phyloP scores from a whole-genome alignment of 2,888 invertebrate species.

The Axea sp. region DNA sequence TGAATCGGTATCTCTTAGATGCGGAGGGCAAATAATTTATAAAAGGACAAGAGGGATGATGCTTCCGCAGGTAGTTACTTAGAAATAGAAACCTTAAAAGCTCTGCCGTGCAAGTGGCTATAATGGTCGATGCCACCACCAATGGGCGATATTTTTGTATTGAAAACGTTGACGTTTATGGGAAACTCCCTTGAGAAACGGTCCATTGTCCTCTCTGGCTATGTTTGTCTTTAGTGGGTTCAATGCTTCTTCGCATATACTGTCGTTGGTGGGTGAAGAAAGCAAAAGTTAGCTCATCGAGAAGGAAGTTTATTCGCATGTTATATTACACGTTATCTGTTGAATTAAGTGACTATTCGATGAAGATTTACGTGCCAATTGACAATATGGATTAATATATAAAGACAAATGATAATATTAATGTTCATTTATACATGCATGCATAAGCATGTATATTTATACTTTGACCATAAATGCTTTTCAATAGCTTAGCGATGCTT shows the following conservation, averaged over 20 bases:
- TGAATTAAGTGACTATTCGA: constrained; percentile 48
- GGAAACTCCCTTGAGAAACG: constrained; percentile 61
- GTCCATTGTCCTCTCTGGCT: constrained; percentile 60
- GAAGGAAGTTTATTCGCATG: constrained; percentile 46
- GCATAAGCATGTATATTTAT: no score
- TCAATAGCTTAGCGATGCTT: not conserved
- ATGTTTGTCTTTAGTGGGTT: constrained; percentile 58
- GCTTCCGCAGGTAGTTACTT: constrained; percentile 60
- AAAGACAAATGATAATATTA: constrained; percentile 59
- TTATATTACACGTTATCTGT: constrained; percentile 31
- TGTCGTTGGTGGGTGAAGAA: constrained; percentile 57
- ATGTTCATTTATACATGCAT: no score
- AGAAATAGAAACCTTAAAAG: constrained; percentile 61
- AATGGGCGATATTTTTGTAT: constrained; percentile 59
- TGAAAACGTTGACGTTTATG: constrained; percentile 57
- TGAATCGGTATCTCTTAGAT: constrained; percentile 61
- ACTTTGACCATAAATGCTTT: constrained; percentile 11
- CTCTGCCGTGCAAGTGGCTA: constrained; percentile 55
- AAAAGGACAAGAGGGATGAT: constrained; percentile 59
- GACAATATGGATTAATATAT: constrained; percentile 53
- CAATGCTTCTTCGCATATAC: constrained; percentile 54
- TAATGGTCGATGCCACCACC: constrained; percentile 58
- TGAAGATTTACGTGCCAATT: constrained; percentile 59
- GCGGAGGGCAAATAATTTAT: constrained; percentile 56
- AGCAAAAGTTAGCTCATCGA: constrained; percentile 48